Percentiles rank a stretch among this genome's conserved stretches.
Conservation (phyloP, 2,113 vertebrate species). For the Delphinapterus leucas region DNA sequence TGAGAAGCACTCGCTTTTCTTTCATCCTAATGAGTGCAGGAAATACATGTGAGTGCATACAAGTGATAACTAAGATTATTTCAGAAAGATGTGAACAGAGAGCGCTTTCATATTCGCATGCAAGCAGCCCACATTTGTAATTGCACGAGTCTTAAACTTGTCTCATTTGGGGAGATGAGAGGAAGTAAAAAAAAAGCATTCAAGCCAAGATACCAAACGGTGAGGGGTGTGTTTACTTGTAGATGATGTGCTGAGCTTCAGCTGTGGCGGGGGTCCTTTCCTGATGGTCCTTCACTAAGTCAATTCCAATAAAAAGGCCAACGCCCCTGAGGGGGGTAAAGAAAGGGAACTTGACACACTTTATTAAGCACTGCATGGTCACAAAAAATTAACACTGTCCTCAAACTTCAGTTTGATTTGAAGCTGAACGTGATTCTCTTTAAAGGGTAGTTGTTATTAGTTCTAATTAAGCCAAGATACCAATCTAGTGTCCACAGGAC, state of each 20-base stretch:
- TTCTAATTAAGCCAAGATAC: not conserved
- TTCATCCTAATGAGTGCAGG: constrained; percentile 87
- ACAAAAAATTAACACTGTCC: not conserved
- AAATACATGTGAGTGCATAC: not conserved
- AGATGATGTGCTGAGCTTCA: constrained; percentile 95
- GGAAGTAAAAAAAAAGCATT: not conserved
- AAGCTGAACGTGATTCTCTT: not conserved
- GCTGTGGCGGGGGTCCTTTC: constrained; percentile 92
- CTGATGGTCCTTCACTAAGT: constrained; percentile 90
- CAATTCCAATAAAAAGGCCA: constrained; percentile 94
- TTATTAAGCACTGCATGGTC: not conserved
- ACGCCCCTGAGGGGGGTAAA: constrained; percentile 80
- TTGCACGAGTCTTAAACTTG: not conserved
- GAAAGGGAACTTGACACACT: not conserved
- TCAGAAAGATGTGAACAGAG: not conserved
- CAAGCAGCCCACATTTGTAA: not conserved
- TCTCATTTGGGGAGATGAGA: not conserved
- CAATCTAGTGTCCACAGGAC: not conserved
- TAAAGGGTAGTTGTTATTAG: not conserved
- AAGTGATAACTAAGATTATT: not conserved
- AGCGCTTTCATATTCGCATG: too few species aligned
- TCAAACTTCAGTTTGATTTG: not conserved
- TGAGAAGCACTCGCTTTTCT: constrained; percentile 90
- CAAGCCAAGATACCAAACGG: not conserved
- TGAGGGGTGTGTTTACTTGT: constrained; percentile 75